phyloP scores from a whole-genome alignment of 2,888 invertebrate genomes.

The Hemaris fuciformis region DNA sequence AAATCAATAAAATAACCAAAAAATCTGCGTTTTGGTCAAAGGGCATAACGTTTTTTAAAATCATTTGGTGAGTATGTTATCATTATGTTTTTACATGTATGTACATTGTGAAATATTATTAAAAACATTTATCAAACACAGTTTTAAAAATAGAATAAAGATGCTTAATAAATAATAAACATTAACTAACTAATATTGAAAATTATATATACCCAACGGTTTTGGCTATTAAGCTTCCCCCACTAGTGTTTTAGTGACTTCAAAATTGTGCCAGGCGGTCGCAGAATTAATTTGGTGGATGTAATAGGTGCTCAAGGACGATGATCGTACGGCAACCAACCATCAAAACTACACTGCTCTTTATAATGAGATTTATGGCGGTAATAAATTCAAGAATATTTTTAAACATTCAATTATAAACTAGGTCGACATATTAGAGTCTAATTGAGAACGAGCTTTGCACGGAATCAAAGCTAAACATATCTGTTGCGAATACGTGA shows the following conservation, averaged over 20 bases:
- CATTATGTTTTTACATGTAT: too few relatives aligned
- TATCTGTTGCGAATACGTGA: too few relatives aligned
- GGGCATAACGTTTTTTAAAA: too few relatives aligned
- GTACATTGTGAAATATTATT: too few relatives aligned
- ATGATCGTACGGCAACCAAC: not conserved
- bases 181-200: not conserved
- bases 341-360: not conserved
- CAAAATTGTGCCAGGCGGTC: not conserved
- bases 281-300: not conserved
- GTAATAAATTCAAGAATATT: not conserved
- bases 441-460: not conserved
- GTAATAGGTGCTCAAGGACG: slow-evolving; percentile 6
- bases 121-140: not conserved
- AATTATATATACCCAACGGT: not conserved
- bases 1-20: too few relatives aligned
- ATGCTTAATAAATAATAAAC: not conserved
- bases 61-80: too few relatives aligned
- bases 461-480: too few relatives aligned
- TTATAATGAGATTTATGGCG: not conserved
- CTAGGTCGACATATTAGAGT: not conserved
- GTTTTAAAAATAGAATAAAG: not conserved
- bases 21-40: too few relatives aligned
- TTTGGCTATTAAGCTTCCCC: not conserved
- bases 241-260: not conserved
- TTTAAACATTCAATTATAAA: not conserved